Evolutionary conservation across 2,797 vertebrate genomes (phyloP).

Genomic region (Hyperoplus immaculatus): DNA sequence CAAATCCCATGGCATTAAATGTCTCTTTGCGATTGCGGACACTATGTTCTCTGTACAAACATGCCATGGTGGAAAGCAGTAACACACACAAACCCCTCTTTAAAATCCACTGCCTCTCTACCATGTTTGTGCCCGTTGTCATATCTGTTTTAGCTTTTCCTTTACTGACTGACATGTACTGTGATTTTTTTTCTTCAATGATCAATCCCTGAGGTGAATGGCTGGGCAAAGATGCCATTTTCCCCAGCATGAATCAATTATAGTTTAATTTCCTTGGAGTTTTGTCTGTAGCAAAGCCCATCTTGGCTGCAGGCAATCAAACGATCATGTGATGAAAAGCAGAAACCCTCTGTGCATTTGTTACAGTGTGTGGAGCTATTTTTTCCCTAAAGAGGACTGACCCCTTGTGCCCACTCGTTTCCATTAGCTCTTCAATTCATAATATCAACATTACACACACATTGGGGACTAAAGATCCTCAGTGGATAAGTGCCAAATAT

Average conservation of each 20-base stretch:
- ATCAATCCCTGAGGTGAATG: conserved; percentile 30
- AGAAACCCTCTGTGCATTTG: background rate
- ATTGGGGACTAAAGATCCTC: conserved; percentile 6
- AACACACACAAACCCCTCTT: too few species aligned
- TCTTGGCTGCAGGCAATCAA: conserved; percentile 23
- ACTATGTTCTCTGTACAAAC: too few species aligned
- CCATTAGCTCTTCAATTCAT: conserved; percentile 28
- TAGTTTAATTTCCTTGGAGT: conserved; percentile 59
- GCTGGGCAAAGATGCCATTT: conserved; percentile 23
- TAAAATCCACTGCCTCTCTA: too few species aligned
- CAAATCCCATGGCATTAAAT: too few species aligned
- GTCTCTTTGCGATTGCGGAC: too few species aligned
- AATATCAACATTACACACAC: conserved; percentile 31
- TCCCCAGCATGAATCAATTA: conserved; percentile 51
- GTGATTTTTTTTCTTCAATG: conserved; percentile 24
- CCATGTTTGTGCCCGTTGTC: background rate
- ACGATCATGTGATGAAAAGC: conserved; percentile 35
- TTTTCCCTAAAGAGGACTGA: background rate
- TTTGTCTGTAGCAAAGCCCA: conserved; percentile 23
- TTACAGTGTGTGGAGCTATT: conserved; percentile 2
- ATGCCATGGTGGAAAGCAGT: too few species aligned
- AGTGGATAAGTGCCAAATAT: conserved; percentile 6
- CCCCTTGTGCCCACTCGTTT: conserved; percentile 3
- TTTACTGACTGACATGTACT: conserved; percentile 6
- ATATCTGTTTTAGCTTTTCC: conserved; percentile 32